Base-by-base conservation (phyloP, 1,140 invertebrate species). In the Cryptotermes secundus region DNA sequence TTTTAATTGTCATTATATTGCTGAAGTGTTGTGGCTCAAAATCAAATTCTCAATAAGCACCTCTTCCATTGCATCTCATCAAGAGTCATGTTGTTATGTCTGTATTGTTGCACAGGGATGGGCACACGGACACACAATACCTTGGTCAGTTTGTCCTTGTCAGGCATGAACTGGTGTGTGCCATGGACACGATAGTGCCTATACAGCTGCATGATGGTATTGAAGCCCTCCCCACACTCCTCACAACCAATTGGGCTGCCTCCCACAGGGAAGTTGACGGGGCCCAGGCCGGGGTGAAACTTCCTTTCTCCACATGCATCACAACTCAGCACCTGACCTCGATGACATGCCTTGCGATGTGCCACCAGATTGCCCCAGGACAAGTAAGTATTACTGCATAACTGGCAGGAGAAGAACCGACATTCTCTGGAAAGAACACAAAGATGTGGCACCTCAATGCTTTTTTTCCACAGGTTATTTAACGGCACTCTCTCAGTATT, bases 301-400 rank as follows among this genome's bases (percentile, higher is more conserved):
- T 80, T 85, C 1, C 79, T 31, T 10, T 22, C 24, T 12, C 83
- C 38, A 82, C 85, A 85, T 6, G 65, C 16, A 34, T 84, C 80
- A 82, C 85, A 85, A 19, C 79, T 45, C 12, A 85, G 42, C 19
- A 85, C 72, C 34, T 84, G 34, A 31, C 85, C 85, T 7, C 45
- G 34, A 49, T 85, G 85, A 72, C 72, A 85, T 24, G 79, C 83
- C 53, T 85, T 85, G 80, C 85, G 85, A 81, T 85, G 85, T 65
- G 85, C 85, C 0, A 85, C 85, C 34, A 85, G 72, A 36, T 85
- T 85, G 19, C 72, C 49, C 85, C 85, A 85, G 31, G 85, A 84
- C 45, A 84, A 31, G 34, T 85, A 85, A 0, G 85, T 82, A 34
- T 85, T 85, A 80, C 31, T 38, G 79, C 85, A 85, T 42, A 85